A percentile compares a stretch with the other conserved stretches of the same genome.
Conservation (phyloP, 2,797 vertebrate genomes). For the Cossypha polioptera region DNA sequence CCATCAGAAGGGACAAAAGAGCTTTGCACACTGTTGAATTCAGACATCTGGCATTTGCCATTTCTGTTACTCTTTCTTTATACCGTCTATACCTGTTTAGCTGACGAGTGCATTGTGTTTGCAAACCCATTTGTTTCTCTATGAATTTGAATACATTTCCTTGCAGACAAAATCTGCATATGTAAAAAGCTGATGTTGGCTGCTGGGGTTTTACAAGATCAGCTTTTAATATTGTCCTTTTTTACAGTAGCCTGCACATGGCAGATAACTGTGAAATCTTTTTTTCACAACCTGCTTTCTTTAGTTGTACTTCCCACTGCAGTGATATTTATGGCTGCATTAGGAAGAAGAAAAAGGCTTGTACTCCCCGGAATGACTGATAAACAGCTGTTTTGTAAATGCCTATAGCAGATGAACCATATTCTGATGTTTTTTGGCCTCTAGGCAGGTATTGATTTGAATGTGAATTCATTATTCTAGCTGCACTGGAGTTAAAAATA, state of each 20-base stretch:
- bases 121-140: background rate
- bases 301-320: background rate
- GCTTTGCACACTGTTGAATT: background rate
- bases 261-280: conserved; percentile 15
- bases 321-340: background rate
- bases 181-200: background rate
- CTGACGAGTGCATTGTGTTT: background rate
- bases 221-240: background rate
- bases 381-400: conserved; percentile 38
- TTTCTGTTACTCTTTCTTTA: background rate
- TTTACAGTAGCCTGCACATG: background rate
- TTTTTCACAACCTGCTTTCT: conserved; percentile 20
- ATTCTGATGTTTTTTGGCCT: background rate
- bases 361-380: background rate
- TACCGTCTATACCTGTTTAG: background rate
- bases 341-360: background rate
- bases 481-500: conserved; percentile 47
- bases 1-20: background rate
- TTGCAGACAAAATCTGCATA: background rate
- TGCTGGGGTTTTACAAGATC: background rate
- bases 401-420: background rate
- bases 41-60: background rate
- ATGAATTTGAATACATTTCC: background rate
- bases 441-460: conserved; percentile 55
- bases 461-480: conserved; percentile 41